phyloP scores from a whole-genome alignment of 2,113 vertebrate species.

The Eurystomus gularis region DNA sequence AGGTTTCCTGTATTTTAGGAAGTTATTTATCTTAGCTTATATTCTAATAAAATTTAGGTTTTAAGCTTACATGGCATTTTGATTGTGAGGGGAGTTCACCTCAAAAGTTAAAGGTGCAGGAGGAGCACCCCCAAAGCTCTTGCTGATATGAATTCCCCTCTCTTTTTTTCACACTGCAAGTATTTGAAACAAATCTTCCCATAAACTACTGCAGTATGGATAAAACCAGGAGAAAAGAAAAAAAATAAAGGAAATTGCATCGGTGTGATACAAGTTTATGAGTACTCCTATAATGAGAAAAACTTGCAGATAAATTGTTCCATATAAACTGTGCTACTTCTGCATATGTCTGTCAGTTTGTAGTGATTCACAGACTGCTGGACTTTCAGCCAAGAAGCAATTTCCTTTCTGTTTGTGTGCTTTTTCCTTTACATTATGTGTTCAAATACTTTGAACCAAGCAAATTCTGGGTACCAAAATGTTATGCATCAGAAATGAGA shows the following conservation, averaged over 20 bases:
- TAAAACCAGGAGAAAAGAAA: not conserved
- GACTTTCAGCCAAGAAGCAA: not conserved
- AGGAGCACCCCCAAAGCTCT: not conserved
- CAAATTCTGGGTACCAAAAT: not conserved
- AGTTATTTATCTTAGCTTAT: not conserved
- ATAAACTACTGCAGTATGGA: not conserved
- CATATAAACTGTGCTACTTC: not conserved
- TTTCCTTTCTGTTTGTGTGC: not conserved
- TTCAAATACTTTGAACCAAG: not conserved
- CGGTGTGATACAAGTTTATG: not conserved
- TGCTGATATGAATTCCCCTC: not conserved
- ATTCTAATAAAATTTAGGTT: not conserved
- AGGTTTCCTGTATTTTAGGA: not conserved
- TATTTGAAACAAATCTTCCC: slow-evolving; percentile 42
- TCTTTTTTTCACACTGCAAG: not conserved
- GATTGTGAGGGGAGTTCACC: not conserved
- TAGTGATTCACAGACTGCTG: not conserved
- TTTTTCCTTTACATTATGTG: not conserved
- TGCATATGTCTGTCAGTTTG: not conserved
- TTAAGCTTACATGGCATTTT: not conserved
- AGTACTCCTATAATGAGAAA: not conserved
- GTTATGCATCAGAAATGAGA: not conserved
- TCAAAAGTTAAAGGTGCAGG: not conserved
- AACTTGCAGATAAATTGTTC: not conserved
- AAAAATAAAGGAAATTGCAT: not conserved